Evolutionary conservation across 2,113 vertebrate genomes (phyloP), one percentile per base, ranked within the genome.

Genomic region (Lasiurus cinereus): DNA sequence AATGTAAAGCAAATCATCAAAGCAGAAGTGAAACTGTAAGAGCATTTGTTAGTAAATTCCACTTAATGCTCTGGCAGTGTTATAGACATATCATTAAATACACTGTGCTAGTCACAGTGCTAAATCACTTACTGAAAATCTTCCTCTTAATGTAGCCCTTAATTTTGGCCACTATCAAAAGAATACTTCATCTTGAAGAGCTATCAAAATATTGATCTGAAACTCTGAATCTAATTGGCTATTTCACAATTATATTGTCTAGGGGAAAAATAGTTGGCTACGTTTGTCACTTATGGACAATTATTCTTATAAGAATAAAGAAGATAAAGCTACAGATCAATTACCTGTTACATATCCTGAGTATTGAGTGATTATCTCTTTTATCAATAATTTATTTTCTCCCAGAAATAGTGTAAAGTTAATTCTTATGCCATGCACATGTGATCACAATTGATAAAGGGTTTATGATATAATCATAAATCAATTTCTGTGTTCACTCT

Each of bases 381-480:
- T 96, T 96, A 94, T 91, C 78, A 97, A 86, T 3, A 6, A 91
- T 97, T 97, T 95, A 92, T 97, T 96, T 97, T 96, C 33, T 29
- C 74, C 93, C 91, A 76, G 22, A 50, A 97, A 95, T 2, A 18
- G 12, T 59, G 3, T 31, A 94, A 97, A 97, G 56, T 7, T 96
- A 96, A 96, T 95, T 97, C 33, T 94, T 94, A 86, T 83, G 76
- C 78, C 6, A 67, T 76, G 86, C 36, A 92, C 14, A 80, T 92
- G 52, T 89, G 88, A 97, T 94, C 70, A 67, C 43, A 96, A 96
- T 69, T 98, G 96, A 95, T 79, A 97, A 95, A 19, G 29, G 10
- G 97, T 96, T 97, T 95, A 97, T 82, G 54, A 92, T 83, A 1
- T 85, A 96, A 97, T 96, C 50, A 97, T 96, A 97, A 97, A 97